Evolutionary conservation across 2,888 invertebrate genomes (phyloP).

Genomic region (Hirtodrosophila alboralis): DNA sequence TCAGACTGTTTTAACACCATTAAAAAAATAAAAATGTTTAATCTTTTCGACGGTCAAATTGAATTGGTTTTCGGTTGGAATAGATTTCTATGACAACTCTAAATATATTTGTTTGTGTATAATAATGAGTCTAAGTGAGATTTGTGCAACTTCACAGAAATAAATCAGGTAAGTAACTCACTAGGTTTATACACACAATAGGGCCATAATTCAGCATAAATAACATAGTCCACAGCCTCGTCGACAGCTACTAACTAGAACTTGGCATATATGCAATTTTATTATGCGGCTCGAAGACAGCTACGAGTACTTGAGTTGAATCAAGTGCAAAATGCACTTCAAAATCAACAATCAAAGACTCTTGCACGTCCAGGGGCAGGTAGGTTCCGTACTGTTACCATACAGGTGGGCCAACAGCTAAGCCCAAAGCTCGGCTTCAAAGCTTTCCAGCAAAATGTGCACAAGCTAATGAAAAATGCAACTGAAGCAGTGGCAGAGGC

Average conservation of each 20-base stretch:
- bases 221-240: slow-evolving; percentile 24
- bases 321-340: slow-evolving; percentile 71
- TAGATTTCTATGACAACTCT: too few species aligned
- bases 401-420: slow-evolving; percentile 25
- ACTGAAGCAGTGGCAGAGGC: slow-evolving; percentile 20
- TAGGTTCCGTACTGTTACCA: too few species aligned
- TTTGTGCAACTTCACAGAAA: too few species aligned
- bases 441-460: slow-evolving; percentile 35
- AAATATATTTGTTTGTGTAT: too few species aligned
- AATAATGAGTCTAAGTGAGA: too few species aligned
- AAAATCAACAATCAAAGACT: slow-evolving; percentile 54
- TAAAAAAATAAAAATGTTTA: too few species aligned
- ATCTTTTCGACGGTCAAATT: too few species aligned
- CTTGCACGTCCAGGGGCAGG: slow-evolving; percentile 5
- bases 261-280: slow-evolving; percentile 50
- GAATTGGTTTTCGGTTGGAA: too few species aligned
- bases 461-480: slow-evolving; percentile 72
- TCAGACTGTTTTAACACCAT: too few species aligned
- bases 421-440: slow-evolving; percentile 16
- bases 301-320: slow-evolving; percentile 47
- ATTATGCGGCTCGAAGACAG: slow-evolving; percentile 48
- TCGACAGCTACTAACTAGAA: slow-evolving; percentile 31
- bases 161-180: too few species aligned
- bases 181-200: not conserved
- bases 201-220: slow-evolving; percentile 18